Evolutionary conservation across 2,797 vertebrate genomes (phyloP), one percentile per base, ranked within the genome.

Genomic region (Apodemus agrarius): DNA sequence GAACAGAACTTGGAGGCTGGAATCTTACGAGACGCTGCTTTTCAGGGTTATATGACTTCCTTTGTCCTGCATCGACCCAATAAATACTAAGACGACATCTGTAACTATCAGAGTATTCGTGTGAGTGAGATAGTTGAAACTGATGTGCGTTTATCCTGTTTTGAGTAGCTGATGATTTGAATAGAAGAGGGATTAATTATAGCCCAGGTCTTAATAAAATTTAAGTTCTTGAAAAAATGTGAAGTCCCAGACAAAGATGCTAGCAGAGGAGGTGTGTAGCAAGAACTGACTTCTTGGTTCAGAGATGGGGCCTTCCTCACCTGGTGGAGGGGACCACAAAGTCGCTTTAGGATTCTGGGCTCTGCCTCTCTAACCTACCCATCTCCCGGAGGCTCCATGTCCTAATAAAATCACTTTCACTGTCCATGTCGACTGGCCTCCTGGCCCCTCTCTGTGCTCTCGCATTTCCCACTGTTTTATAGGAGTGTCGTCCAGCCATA

Each of bases 11-110:
- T 49, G 29, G 83, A 43, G 91, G 61, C 84, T 43, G 76, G 69
- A 83, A 24, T 95, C 46, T 57, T 94, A 95, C 57, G 72, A 97
- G 13, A 97, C 21, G 9, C n/a, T 26, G 61, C 0, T 43, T 61
- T 75, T 81, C 85, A 89, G 91, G 96, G 93, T 43, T 95, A 89
- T 89, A 37, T 61, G 57, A 4, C 89, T 52, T 89, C 46, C 31
- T 63, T 76, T 82, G 54, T 72, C 89, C 43, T 59, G 78, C 89
- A 4, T 80, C 24, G 82, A 2, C 40, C 49, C 3, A 49, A 72
- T 72, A 63, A 59, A n/a, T 46, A 89, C 83, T 65, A 80, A 10
- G 83, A 37, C 40, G 65, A 34, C 34, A 46, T n/a, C 22, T n/a
- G 31, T 5, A 86, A 69, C 26, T 69, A 52, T n/a, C 46, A 69